A percentile compares a stretch with the other conserved stretches of the same genome.
These are phyloP conservation scores for Pollenia labialis DNA, from an alignment of 2,888 invertebrate species.

Conservation along the genomic window DNA sequence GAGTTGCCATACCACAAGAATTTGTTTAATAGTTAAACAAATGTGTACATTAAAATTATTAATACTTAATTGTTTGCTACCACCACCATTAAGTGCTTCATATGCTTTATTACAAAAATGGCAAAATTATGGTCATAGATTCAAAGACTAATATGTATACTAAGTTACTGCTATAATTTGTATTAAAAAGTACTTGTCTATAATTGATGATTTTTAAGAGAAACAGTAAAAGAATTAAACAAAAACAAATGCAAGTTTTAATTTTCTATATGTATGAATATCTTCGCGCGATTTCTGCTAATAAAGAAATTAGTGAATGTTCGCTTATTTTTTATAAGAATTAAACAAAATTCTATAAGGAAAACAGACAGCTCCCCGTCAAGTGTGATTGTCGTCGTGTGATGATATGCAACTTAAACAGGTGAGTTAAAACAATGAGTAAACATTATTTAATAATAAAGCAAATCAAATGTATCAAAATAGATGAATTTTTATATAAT, in stretches of 20 bases:
- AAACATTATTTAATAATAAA: too few species aligned
- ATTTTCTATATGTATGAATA: slow-evolving; percentile 49
- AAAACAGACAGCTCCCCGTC: slow-evolving; percentile 76
- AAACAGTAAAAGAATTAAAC: slow-evolving; percentile 17
- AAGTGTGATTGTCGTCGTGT: slow-evolving; percentile 83
- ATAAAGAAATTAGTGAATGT: slow-evolving; percentile 59
- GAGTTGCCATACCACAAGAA: slow-evolving; percentile 64
- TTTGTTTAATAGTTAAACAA: slow-evolving; percentile 38
- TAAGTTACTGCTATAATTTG: slow-evolving; percentile 32
- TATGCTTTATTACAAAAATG: slow-evolving; percentile 60
- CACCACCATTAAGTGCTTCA: slow-evolving; percentile 58
- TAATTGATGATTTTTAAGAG: neutral
- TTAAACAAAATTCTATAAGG: slow-evolving; percentile 43
- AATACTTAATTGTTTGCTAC: slow-evolving; percentile 36
- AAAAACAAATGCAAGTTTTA: slow-evolving; percentile 64
- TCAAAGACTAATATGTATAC: slow-evolving; percentile 41
- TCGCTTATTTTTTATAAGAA: slow-evolving; percentile 50
- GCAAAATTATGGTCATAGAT: slow-evolving; percentile 65
- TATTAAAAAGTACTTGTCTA: slow-evolving; percentile 11
- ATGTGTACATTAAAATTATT: slow-evolving; percentile 62
- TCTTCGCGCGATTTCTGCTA: slow-evolving; percentile 59
- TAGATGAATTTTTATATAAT: too few species aligned
- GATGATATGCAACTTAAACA: slow-evolving; percentile 84
- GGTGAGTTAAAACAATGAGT: slow-evolving; percentile 76
- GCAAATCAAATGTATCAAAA: too few species aligned